Base-by-base conservation (phyloP, 2,888 invertebrate species). In the Scaptomyza tumidula region DNA sequence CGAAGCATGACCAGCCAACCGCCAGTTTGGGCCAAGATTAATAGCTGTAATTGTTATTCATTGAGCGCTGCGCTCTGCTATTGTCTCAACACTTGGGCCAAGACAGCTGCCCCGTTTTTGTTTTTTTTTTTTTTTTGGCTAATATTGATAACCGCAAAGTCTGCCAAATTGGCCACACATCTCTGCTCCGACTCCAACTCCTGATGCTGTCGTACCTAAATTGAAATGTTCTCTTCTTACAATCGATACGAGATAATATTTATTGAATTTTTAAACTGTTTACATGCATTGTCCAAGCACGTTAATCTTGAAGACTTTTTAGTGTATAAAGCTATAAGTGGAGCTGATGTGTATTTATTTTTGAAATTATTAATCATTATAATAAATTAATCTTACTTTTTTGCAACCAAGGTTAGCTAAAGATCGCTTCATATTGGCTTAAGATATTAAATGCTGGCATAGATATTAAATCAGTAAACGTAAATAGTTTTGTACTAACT, bases 1-100 rank as follows among this genome's bases (percentile, higher is more conserved):
- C 3, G 16, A 41, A 6, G 16, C 41, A 41, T 41, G 41, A 33
- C 44, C 45, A 24, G 29, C 44, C 37, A 60, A 52, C 45, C 70
- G 64, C 59, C 82, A 68, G 71, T 85, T 83, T 72, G 58, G 64
- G 69, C 80, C 71, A 82, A 85, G 84, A 86, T 86, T 86, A 85
- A 85, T 85, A 85, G 84, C 85, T 75, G 82, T 85, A 85, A 85
- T 85, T 86, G 80, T 86, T 84, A 84, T 86, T 85, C 87, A 85
- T 84, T 85, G 86, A 84, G 84, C 86, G 84, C 71, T 73, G 82
- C 77, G 77, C 81, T 77, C 71, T 80, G 73, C 84, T 79, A 86
- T 86, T 83, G 84, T 86, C 84, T 83, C 75, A 84, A 79, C 84
- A 84, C 84, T 84, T 81, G 84, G 50, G 49, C 53, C 43, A 13